Evolutionary conservation across 2,888 invertebrate genomes (phyloP).

Genomic region (Nebria brevicollis): DNA sequence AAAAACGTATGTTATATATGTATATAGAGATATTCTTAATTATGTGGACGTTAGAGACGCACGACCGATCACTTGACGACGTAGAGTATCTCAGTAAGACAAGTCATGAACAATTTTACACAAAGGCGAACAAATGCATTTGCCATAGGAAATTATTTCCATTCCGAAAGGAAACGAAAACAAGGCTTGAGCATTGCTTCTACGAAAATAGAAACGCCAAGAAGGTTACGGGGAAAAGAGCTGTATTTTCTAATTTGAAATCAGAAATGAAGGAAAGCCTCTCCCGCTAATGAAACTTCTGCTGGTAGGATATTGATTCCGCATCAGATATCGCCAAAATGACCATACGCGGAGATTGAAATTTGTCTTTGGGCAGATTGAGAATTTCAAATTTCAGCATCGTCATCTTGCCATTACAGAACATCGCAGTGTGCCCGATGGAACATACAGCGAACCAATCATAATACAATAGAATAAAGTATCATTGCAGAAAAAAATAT

Average conservation of each 20-base stretch:
- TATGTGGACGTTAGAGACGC: too few relatives aligned
- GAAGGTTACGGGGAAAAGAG: background rate
- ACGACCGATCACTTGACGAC: too few relatives aligned
- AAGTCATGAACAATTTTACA: too few relatives aligned
- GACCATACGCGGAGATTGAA: conserved; percentile 23
- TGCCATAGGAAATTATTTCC: conserved; percentile 31
- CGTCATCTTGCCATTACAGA: background rate
- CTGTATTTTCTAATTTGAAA: conserved; percentile 31
- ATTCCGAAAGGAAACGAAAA: conserved; percentile 12
- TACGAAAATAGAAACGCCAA: background rate
- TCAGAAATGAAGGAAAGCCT: conserved; percentile 15
- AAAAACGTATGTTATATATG: too few relatives aligned
- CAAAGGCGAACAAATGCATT: background rate
- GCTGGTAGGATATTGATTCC: conserved; percentile 31
- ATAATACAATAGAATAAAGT: background rate
- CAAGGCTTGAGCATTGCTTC: background rate
- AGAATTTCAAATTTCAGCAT: conserved; percentile 26
- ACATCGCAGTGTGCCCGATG: background rate
- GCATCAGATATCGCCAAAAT: conserved; percentile 7
- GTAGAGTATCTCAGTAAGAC: too few relatives aligned
- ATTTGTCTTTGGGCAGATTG: conserved; percentile 12
- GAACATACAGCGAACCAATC: background rate
- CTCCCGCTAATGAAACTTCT: conserved; percentile 25
- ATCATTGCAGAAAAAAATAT: background rate
- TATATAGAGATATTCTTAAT: too few relatives aligned